A percentile compares a stretch with the other conserved stretches of the same genome.
These are phyloP conservation scores for Ectropis grisescens DNA, from an alignment of 1,140 invertebrate genomes.

Conservation along the genomic window DNA sequence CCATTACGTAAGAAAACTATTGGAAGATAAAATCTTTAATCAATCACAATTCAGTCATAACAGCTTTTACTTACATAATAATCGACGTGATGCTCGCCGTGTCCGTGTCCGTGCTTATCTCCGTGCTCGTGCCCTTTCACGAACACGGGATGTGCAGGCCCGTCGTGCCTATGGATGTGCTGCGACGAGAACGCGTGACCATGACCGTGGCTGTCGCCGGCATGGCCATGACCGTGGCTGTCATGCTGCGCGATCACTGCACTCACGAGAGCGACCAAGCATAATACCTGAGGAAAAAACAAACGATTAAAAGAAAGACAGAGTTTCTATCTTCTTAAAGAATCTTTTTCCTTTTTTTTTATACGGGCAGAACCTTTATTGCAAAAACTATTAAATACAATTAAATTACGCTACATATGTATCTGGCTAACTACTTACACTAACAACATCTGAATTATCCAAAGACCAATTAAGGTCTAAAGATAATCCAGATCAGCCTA, in stretches of 20 bases:
- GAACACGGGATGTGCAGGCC: slow-evolving; percentile 20
- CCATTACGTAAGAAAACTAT: too few relatives aligned
- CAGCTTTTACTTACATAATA: slow-evolving; percentile 6
- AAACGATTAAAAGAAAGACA: too few relatives aligned
- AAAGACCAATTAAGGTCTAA: too few relatives aligned
- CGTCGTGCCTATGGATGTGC: slow-evolving; percentile 32
- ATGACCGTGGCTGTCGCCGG: slow-evolving; percentile 18
- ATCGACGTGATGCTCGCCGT: not conserved
- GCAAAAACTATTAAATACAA: too few relatives aligned
- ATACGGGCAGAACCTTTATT: too few relatives aligned
- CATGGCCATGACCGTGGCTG: too few relatives aligned
- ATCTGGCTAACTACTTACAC: too few relatives aligned
- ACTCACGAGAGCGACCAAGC: slow-evolving; percentile 15
- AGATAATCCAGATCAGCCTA: too few relatives aligned
- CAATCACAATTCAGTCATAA: slow-evolving; percentile 11
- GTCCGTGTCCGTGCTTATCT: slow-evolving; percentile 13
- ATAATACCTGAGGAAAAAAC: slow-evolving; percentile 16
- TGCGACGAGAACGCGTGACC: slow-evolving; percentile 27
- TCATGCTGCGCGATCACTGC: slow-evolving; percentile 14
- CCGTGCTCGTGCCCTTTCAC: slow-evolving; percentile 25
- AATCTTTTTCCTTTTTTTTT: not conserved
- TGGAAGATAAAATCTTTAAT: too few relatives aligned
- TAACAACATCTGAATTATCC: too few relatives aligned
- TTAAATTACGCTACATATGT: too few relatives aligned
- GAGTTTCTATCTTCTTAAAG: not conserved